Conservation (phyloP, 2,888 invertebrate species). For the Pinctada fucata region DNA sequence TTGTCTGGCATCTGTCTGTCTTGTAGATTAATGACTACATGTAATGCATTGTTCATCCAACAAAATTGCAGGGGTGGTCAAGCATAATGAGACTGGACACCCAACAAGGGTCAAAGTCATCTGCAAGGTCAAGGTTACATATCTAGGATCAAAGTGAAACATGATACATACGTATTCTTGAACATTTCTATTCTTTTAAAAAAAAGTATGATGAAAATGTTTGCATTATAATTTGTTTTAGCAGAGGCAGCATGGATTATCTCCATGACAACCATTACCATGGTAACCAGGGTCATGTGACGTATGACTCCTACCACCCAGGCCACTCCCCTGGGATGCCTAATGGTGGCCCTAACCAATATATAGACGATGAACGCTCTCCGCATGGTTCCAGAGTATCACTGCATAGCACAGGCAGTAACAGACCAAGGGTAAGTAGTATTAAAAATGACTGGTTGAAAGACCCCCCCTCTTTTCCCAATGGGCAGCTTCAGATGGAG, state of each 20-base stretch:
- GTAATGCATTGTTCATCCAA: too few species aligned
- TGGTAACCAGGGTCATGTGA: slow-evolving; percentile 33
- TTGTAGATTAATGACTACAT: too few species aligned
- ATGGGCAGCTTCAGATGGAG: too few species aligned
- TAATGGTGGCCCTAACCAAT: slow-evolving; percentile 49
- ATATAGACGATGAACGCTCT: slow-evolving; percentile 48
- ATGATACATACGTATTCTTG: too few species aligned
- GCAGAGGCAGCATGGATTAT: slow-evolving; percentile 15
- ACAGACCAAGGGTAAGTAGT: slow-evolving; percentile 52
- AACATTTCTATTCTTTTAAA: too few species aligned
- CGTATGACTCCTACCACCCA: slow-evolving; percentile 40
- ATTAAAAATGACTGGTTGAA: neutral
- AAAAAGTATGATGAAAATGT: neutral
- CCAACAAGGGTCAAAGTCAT: too few species aligned
- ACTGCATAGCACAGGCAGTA: slow-evolving; percentile 61
- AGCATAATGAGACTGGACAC: too few species aligned
- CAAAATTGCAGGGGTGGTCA: too few species aligned
- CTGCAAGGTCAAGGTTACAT: too few species aligned
- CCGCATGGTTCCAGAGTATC: slow-evolving; percentile 64
- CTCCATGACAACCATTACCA: slow-evolving; percentile 40
- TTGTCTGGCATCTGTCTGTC: too few species aligned
- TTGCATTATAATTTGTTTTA: neutral
- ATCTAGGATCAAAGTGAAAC: too few species aligned
- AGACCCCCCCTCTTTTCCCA: too few species aligned
- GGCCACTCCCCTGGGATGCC: slow-evolving; percentile 32